Base-by-base conservation (phyloP, 2,888 invertebrate species). In the Protonemura montana region DNA sequence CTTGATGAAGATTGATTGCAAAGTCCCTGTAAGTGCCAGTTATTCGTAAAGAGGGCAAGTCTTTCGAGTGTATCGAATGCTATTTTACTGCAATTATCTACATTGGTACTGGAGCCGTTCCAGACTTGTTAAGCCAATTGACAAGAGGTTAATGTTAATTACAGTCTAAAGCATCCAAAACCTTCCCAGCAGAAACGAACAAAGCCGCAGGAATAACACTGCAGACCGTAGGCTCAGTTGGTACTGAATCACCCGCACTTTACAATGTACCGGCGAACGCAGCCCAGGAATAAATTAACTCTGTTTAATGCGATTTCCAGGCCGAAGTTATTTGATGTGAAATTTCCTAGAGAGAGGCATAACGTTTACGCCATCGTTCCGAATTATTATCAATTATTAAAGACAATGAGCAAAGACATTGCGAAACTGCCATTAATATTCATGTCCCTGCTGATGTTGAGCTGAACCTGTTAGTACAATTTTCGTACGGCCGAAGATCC, bases 71-170 rank as follows among this genome's bases (percentile, higher is more conserved):
- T 6, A 59, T 59, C 59, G 35, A 41, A 7, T 59, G 6, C 59
- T 21, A 59, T 59, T 59, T 59, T 59, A 10, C 13, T 59, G 16
- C 21, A 59, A 13, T 59, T 59, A 13, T 21, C 59, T 59, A 13
- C 59, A 59, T 16, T 13, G 5, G 35, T 59, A 59, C 59, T 21
- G 21, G 59, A 59, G 1, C 59, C 25, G 28, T 26, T 2, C 10
- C 78, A 28, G 5, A 2, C 13, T 78, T 5, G 28, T 78, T 28
- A 27, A 78, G 78, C 10, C 78, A 78, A 78, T 78, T 78, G 78
- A 78, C 78, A 78, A 26, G 78, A 78, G 78, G 78, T 78, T 78
- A 78, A 78, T 26, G 27, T 78, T 78, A 78, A 78, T 78, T 26
- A 28, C 13, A 10, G 78, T 26, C 27, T 27, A 3, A 78, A 13